Percentiles rank a stretch among this genome's conserved stretches.
These are phyloP conservation scores for Monopterus albus DNA, from an alignment of 2,113 vertebrate genomes.

Conservation along the genomic window DNA sequence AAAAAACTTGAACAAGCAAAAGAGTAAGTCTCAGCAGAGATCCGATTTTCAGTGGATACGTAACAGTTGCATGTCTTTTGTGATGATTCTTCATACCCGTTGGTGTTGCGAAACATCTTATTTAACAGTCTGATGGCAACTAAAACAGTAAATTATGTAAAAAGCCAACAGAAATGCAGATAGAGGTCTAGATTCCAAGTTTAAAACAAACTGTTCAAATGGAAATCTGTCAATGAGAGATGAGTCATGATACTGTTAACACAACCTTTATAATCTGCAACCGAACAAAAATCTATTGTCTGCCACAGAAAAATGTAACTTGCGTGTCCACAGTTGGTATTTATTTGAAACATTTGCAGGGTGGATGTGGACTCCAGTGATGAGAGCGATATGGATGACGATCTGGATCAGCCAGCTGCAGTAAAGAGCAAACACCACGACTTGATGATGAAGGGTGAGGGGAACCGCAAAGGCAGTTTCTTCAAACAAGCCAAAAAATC, in stretches of 20 bases:
- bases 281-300: conserved; percentile 9
- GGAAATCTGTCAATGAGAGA: conserved; percentile 6
- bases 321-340: neutral
- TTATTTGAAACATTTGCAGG: conserved; percentile 72
- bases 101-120: neutral
- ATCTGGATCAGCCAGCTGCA: conserved; percentile 89
- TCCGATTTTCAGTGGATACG: neutral
- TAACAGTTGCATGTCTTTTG: neutral
- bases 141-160: conserved; percentile 22
- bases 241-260: conserved; percentile 5
- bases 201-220: conserved; percentile 10
- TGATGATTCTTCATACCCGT: neutral
- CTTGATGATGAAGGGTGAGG: conserved; percentile 99
- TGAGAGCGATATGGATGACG: conserved; percentile 95
- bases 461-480: conserved; percentile 95
- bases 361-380: conserved; percentile 97
- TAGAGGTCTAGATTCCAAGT: neutral
- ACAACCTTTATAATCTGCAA: neutral
- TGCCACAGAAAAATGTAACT: neutral
- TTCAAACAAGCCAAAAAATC: conserved; percentile 99
- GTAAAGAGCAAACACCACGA: conserved; percentile 95
- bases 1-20: conserved; percentile 99
- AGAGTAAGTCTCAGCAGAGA: conserved; percentile 86
- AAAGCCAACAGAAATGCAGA: conserved; percentile 36
- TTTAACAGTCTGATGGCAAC: conserved; percentile 8